Evolutionary conservation across 2,888 invertebrate genomes (phyloP), one percentile per base, ranked within the genome.

Genomic region (Anarsia innoxiella): DNA sequence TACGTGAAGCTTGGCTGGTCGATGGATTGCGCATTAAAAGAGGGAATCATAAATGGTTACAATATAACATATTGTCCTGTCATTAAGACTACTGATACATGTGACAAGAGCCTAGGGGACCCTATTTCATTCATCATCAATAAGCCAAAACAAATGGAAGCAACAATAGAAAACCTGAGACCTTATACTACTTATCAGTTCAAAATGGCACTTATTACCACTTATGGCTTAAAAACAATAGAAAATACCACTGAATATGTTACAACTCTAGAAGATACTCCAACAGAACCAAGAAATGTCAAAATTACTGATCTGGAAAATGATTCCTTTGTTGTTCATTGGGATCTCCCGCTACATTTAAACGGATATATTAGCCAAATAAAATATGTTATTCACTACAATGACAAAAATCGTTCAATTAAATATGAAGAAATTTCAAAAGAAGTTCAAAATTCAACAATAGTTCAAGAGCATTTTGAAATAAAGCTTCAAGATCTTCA

Each of bases 171-270:
- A 1, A 80, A 86, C 34, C 74, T 95, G 36, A 88, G 88, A 48
- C 93, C 95, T 0, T 93, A 90, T 58, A 91, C 91, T 2, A 90
- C 89, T 0, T 95, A 95, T 56, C 89, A 87, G 65, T 85, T 94
- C 31, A 82, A 84, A 12, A 88, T 95, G 44, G 86, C 90, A 23
- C 88, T 93, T 45, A 86, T 74, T 19, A 83, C 82, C 31, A 68
- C 59, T 23, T 70, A 72, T 61, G 84, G 83, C 0, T 46, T 66
- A 35, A 80, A 72, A 55, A 65, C 64, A 31, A 66, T 76, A 42
- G 73, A 78, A 46, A 80, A 79, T 66, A 72, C 69, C 87, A 91
- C 76, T 76, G 90, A 40, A 53, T 84, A 85, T 35, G 88, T 88
- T 26, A 91, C 90, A 2, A 95, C 94, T 0, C 73, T 87, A 10